Evolutionary conservation across 2,113 vertebrate genomes (phyloP), one percentile per base, ranked within the genome.

Genomic region (Pogonocichla stellata): DNA sequence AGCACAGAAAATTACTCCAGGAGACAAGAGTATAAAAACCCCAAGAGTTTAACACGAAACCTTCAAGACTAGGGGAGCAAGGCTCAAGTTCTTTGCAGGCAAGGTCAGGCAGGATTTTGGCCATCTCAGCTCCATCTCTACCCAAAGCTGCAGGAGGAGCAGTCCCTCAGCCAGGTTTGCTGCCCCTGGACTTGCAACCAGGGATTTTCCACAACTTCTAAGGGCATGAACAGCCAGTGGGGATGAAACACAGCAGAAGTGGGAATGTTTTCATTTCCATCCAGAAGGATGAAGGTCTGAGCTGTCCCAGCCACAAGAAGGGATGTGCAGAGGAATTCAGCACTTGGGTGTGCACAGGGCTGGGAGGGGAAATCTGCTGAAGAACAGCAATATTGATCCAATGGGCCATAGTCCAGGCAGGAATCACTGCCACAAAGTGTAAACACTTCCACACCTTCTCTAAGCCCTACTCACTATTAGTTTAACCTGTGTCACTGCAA

Each of bases 401-500:
- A 6, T 5, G 17, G 65, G 80, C 83, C 57, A 25, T 0, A 5
- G 73, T n/a, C 51, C 65, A 60, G 77, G 23, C 19, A 79, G 71
- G 40, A 79, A 80, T 54, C 62, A 45, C 28, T 29, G 50, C 42
- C 38, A 89, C 18, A 29, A 73, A 57, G 34, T 15, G 29, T 33
- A 93, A 94, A 92, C 47, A 90, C 6, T 78, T 73, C 66, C 54
- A 90, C 28, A 64, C 19, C 36, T 57, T 42, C 57, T 60, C 47
- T 75, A 91, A 94, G 66, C 47, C 28, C 15, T 8, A 33, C 8
- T 38, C 60, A 62, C 53, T 75, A 17, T 94, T 92, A 85, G 81
- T 89, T 95, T 92, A 94, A 95, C 86, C 75, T 64, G 22, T 67
- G 70, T n/a, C 71, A 53, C n/a, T 57, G n/a, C 12, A 74, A 80